phyloP scores from a whole-genome alignment of 1,140 invertebrate genomes.

The Drosophila elegans region DNA sequence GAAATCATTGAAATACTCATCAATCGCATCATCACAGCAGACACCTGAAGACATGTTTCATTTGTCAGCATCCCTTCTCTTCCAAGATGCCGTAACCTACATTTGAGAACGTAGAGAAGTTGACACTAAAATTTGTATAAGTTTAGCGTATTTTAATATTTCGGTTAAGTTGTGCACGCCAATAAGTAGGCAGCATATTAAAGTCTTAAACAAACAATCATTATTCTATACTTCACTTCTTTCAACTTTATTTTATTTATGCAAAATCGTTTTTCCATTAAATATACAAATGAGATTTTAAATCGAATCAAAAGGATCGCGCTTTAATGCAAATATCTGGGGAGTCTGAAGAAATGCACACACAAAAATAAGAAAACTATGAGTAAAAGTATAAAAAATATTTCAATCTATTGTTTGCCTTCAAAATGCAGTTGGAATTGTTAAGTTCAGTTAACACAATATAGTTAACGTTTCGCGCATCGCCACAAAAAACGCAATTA shows the following conservation, averaged over 20 bases:
- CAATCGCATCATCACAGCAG: too few species aligned
- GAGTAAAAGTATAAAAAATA: conserved; percentile 57
- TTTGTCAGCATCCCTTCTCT: too few species aligned
- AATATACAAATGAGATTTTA: conserved; percentile 71
- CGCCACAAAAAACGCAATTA: conserved; percentile 34
- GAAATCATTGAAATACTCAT: too few species aligned
- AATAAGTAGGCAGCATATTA: too few species aligned
- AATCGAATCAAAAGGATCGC: conserved; percentile 36
- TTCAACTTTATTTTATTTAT: conserved; percentile 75
- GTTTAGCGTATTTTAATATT: too few species aligned
- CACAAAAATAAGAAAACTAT: conserved; percentile 53
- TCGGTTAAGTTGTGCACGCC: too few species aligned
- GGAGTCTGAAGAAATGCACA: conserved; percentile 48
- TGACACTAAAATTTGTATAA: too few species aligned
- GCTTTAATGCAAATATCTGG: conserved; percentile 27
- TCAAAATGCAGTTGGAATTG: conserved; percentile 70
- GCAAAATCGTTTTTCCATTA: conserved; percentile 66
- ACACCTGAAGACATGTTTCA: too few species aligned
- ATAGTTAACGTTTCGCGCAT: conserved; percentile 19
- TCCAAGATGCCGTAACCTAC: too few species aligned
- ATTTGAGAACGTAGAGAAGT: too few species aligned
- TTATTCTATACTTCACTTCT: conserved; percentile 41
- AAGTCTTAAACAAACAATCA: neutral
- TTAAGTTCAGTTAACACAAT: conserved; percentile 30
- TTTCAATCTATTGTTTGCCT: conserved; percentile 49